Conservation (phyloP, 2,888 invertebrate genomes). For the Chrysomela aeneicollis region DNA sequence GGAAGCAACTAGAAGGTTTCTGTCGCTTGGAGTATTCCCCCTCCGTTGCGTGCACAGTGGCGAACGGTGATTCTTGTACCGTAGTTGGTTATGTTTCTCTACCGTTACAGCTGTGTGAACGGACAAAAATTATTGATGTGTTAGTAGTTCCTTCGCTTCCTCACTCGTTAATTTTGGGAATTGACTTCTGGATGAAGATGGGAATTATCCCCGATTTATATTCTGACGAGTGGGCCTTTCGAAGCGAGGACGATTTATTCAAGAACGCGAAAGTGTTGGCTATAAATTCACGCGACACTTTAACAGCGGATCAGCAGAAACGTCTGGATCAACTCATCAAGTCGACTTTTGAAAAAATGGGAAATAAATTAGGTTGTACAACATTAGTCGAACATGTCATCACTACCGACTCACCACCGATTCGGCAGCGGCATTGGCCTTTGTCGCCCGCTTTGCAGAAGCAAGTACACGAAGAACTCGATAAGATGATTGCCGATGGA, state of each 20-base stretch:
- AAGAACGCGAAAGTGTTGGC: not conserved
- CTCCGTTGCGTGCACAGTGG: slow-evolving; percentile 4
- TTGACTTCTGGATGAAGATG: slow-evolving; percentile 31
- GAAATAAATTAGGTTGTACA: slow-evolving; percentile 26
- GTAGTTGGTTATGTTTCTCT: slow-evolving; percentile 19
- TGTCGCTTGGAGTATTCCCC: not conserved
- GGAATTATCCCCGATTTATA: slow-evolving; percentile 29
- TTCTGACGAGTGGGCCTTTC: slow-evolving; percentile 18
- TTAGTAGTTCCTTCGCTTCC: slow-evolving; percentile 27
- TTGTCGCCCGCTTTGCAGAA: slow-evolving; percentile 28
- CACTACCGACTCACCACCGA: slow-evolving; percentile 26
- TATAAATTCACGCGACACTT: not conserved
- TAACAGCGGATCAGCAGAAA: not conserved
- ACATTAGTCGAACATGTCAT: slow-evolving; percentile 32
- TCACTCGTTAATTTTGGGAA: slow-evolving; percentile 27
- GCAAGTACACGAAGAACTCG: slow-evolving; percentile 36
- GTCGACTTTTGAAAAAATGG: slow-evolving; percentile 27
- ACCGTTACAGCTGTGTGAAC: slow-evolving; percentile 18
- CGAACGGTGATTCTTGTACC: slow-evolving; percentile 10
- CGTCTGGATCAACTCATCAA: slow-evolving; percentile 6
- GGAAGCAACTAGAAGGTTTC: not conserved
- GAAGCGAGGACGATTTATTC: not conserved
- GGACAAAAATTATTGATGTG: slow-evolving; percentile 21
- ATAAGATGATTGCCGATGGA: slow-evolving; percentile 42
- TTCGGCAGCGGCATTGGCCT: slow-evolving; percentile 35